Evolutionary conservation across 2,888 invertebrate genomes (phyloP), one percentile per base, ranked within the genome.

Genomic region (Mayetiola destructor): DNA sequence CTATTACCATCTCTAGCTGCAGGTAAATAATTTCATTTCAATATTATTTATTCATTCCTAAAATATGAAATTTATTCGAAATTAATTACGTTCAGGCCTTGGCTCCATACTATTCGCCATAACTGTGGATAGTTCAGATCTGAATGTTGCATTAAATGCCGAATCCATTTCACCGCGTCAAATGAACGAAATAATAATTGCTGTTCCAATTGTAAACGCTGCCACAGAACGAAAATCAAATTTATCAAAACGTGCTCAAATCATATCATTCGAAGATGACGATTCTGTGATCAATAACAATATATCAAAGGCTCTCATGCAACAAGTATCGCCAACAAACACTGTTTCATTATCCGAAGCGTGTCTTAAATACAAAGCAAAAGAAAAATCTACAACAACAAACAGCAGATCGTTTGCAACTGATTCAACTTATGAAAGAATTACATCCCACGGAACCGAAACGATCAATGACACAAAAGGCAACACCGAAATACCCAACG

Each of bases 81-180:
- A 23, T 29, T 52, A 23, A 40, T 37, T 29, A 16, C 66, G 75
- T 75, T 61, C 67, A 87, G 89, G 88, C 62, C 78, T 96, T 68
- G 86, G 85, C 62, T 84, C 90, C 56, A 86, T 95, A 66, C 76
- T 95, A 62, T 96, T 96, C 75, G 95, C 96, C 21, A 81, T 95
- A 67, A 85, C 83, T 66, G 87, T 94, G 60, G 93, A 95, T 74
- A 88, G 88, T 70, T 77, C 82, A 29, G 88, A 89, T 67, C 76
- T 91, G 58, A 88, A 85, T 72, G 76, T 79, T 69, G 75, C 73
- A 69, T 73, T 73, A 63, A 68, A 61, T 60, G 76, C 72, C 66
- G 69, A 67, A 58, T 75, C 65, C 3, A 16, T 48, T 2, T 48
- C 48, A 2, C 48, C 48, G 65, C 77, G 73, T 64, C 71, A 67